Evolutionary conservation across 2,113 vertebrate species (phyloP), one percentile per base, ranked within the genome.

Genomic region (Lophius piscatorius): DNA sequence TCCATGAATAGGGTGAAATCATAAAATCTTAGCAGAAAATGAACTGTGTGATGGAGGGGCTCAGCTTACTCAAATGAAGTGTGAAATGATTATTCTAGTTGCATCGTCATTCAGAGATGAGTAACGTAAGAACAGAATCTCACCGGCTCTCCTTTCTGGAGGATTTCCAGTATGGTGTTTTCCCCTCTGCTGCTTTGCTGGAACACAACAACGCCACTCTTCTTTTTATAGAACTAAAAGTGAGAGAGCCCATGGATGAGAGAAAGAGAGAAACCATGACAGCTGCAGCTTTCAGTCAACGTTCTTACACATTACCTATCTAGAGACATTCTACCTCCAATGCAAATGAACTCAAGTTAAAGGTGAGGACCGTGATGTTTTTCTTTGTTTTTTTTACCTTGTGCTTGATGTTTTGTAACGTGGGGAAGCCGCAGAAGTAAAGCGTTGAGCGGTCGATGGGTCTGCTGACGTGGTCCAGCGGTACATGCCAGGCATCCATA

Each of bases 361-460:
- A 31, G 3, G 29, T 31, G 29, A 9, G 29, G 29, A 31, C 2
- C n/a, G n/a, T n/a, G n/a, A n/a, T n/a, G n/a, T n/a, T n/a, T n/a
- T n/a, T n/a, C n/a, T n/a, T n/a, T n/a, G n/a, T n/a, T n/a, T n/a
- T n/a, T n/a, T 14, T 2, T 22, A 84, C 97, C 93, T 95, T 96
- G 86, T 99, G 96, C 36, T 82, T 93, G 85, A 99, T 97, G 82
- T 98, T 96, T 29, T 95, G 95, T 79, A 99, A 82, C 16, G 97
- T 97, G 74, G 97, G 96, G 87, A 99, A 99, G 58, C 97, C 97
- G 74, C 96, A 96, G 87, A 98, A 99, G 86, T 99, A 98, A 4
- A 98, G 84, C 8, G 90, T 82, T 4, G 91, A 93, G 61, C 92
- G 91, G 87, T 98, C 93, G 14, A 93, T 52, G n/a, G 73, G 87